These are phyloP conservation scores for Falco punctatus DNA, from an alignment of 2,113 vertebrate genomes.

Conservation along the genomic window DNA sequence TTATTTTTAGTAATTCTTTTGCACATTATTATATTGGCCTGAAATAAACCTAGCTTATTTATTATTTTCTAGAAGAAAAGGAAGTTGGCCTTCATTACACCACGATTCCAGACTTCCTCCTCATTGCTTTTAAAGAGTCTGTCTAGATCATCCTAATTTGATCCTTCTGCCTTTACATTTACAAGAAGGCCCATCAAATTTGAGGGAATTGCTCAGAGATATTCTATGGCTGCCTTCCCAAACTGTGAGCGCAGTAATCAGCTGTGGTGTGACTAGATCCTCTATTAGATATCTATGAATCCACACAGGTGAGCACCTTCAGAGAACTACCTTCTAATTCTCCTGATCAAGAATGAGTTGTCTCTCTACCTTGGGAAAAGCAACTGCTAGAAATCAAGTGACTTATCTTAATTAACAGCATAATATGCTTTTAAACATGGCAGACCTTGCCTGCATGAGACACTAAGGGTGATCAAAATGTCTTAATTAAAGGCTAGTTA, in stretches of 20 bases:
- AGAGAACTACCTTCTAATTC: not conserved
- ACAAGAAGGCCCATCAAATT: not conserved
- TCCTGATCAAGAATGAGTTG: not conserved
- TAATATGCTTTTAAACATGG: not conserved
- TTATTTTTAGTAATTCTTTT: not conserved
- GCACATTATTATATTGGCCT: not conserved
- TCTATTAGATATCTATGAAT: not conserved
- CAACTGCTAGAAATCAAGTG: not conserved
- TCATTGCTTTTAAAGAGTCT: not conserved
- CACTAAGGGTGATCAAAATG: not conserved
- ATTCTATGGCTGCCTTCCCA: not conserved
- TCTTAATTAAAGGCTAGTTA: not conserved
- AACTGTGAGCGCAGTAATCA: not conserved
- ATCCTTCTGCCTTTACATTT: not conserved
- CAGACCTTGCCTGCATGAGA: not conserved
- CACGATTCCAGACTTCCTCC: not conserved
- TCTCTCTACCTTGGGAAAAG: not conserved
- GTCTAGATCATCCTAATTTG: not conserved
- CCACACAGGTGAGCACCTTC: not conserved
- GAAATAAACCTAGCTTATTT: not conserved
- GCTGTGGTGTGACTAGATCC: not conserved
- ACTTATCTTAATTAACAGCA: not conserved
- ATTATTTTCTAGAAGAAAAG: not conserved
- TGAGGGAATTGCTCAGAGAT: not conserved
- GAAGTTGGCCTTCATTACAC: not conserved